Percentiles rank a stretch among this genome's conserved stretches.
These are phyloP conservation scores for Siniperca obscura DNA, from an alignment of 2,797 vertebrate species.

Conservation along the genomic window DNA sequence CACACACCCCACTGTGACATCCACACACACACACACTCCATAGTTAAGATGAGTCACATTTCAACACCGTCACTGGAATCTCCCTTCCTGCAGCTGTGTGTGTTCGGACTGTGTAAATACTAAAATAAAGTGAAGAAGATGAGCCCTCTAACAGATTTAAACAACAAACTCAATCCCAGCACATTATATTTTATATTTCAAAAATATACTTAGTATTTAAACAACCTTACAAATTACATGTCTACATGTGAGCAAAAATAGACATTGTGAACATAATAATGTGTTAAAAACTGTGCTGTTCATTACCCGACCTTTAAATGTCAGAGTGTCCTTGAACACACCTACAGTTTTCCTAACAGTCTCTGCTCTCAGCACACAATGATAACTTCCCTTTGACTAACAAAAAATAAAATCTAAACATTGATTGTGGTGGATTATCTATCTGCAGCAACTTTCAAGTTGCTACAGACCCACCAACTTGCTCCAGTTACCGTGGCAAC, in stretches of 20 bases:
- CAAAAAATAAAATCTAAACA: background rate
- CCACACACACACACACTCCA: conserved; percentile 26
- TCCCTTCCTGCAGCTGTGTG: conserved; percentile 49
- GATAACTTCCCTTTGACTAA: background rate
- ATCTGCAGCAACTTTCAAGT: conserved; percentile 37
- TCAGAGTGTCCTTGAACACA: conserved; percentile 10
- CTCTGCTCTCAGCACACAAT: background rate
- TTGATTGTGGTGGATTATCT: conserved; percentile 28
- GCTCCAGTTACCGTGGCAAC: conserved; percentile 60
- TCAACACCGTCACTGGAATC: conserved; percentile 50
- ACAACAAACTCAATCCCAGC: background rate
- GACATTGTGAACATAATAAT: background rate
- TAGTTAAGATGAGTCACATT: conserved; percentile 69
- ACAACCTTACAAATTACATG: background rate
- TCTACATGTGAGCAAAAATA: background rate
- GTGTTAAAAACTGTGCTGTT: background rate
- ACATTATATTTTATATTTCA: background rate
- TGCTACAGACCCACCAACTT: conserved; percentile 23
- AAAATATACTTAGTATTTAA: background rate
- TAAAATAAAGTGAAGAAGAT: background rate
- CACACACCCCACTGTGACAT: conserved; percentile 54
- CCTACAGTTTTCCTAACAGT: background rate
- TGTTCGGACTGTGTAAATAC: background rate
- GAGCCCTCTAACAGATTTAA: background rate
- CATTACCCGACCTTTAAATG: background rate